phyloP scores from a whole-genome alignment of 1,140 invertebrate genomes.

The Drosophila ironensis region DNA sequence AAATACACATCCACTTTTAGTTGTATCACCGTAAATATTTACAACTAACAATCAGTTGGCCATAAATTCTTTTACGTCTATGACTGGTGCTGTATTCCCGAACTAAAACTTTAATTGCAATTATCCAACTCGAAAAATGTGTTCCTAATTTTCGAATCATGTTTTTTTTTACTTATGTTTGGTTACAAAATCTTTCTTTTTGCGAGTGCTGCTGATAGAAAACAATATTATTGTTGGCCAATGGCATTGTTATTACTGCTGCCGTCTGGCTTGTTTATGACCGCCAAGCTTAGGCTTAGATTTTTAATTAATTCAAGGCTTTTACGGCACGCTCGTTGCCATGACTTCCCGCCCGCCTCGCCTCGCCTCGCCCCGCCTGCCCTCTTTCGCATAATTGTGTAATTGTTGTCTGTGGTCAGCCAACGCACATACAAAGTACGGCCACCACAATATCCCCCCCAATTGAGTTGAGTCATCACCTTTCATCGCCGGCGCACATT shows the following conservation, averaged over 20 bases:
- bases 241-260: constrained; percentile 39
- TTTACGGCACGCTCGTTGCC: constrained; percentile 48
- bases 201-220: background rate
- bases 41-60: background rate
- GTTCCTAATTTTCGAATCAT: constrained; percentile 1
- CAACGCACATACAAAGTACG: background rate
- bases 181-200: constrained; percentile 31
- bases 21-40: background rate
- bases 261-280: constrained; percentile 66
- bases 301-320: constrained; percentile 79
- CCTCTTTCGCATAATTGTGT: constrained; percentile 63
- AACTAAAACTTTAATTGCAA: constrained; percentile 20
- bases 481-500: constrained; percentile 21
- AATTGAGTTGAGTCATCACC: constrained; percentile 39
- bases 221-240: constrained; percentile 46
- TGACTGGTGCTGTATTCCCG: background rate
- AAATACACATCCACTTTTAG: background rate
- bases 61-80: background rate
- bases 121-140: constrained; percentile 3
- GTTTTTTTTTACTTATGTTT: constrained; percentile 18
- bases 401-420: constrained; percentile 69
- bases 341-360: background rate
- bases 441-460: background rate
- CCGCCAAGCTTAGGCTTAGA: constrained; percentile 70
- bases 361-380: background rate